A percentile compares a stretch with the other conserved stretches of the same genome.
Conservation (phyloP, 1,140 invertebrate genomes). For the Zaprionus vittiger region DNA sequence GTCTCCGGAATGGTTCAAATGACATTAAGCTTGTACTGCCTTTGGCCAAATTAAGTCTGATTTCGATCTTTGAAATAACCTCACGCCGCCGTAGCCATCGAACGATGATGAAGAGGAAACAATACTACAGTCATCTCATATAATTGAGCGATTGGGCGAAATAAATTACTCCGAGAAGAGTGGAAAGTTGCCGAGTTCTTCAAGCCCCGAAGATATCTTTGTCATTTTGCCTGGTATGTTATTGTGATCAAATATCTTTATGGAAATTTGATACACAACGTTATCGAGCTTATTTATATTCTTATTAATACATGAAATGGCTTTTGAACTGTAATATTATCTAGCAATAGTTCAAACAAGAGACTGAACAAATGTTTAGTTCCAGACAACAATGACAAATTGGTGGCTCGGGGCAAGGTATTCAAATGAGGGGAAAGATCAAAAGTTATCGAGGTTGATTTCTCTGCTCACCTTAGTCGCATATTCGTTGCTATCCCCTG, state of each 20-base stretch:
- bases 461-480: slow-evolving; percentile 43
- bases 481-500: slow-evolving; percentile 50
- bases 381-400: slow-evolving; percentile 21
- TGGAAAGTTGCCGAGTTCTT: slow-evolving; percentile 38
- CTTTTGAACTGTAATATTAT: slow-evolving; percentile 18
- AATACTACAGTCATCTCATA: slow-evolving; percentile 9
- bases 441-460: neutral
- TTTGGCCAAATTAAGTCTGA: slow-evolving; percentile 19
- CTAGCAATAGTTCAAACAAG: slow-evolving; percentile 7
- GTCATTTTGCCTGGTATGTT: neutral
- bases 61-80: slow-evolving; percentile 24
- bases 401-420: neutral
- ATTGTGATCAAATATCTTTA: slow-evolving; percentile 10
- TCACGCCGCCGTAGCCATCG: slow-evolving; percentile 2
- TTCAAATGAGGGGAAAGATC: neutral
- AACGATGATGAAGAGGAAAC: slow-evolving; percentile 31
- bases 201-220: neutral
- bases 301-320: slow-evolving; percentile 9
- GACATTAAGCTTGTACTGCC: slow-evolving; percentile 9
- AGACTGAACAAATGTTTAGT: slow-evolving; percentile 2
- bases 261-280: slow-evolving; percentile 26
- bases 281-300: slow-evolving; percentile 25
- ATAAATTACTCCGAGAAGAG: slow-evolving; percentile 10
- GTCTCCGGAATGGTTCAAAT: slow-evolving; percentile 10
- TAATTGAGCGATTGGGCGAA: slow-evolving; percentile 16